Evolutionary conservation across 1,140 invertebrate genomes (phyloP).

Genomic region (Heliconius himera): DNA sequence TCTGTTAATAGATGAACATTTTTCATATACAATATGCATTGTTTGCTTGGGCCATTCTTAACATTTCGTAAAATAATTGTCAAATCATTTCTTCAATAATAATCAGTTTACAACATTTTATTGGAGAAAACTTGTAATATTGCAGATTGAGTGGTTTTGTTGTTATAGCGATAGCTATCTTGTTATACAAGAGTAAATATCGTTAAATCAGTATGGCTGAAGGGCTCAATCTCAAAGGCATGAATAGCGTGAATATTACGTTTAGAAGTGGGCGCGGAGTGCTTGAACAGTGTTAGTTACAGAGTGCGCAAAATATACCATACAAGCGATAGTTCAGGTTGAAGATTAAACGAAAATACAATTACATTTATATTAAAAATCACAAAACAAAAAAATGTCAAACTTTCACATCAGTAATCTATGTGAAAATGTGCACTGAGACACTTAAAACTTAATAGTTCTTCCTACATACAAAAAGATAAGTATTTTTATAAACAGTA

Average conservation of each 20-base stretch:
- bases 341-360: background rate
- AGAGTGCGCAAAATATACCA: conserved; percentile 65
- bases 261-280: conserved; percentile 62
- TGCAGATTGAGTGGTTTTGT: conserved; percentile 49
- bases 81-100: background rate
- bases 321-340: conserved; percentile 73
- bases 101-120: background rate
- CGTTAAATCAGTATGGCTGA: conserved; percentile 58
- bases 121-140: conserved; percentile 15
- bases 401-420: background rate
- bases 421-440: background rate
- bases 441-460: background rate
- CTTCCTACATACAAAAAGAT: background rate
- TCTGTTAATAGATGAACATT: conserved; percentile 23
- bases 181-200: conserved; percentile 65
- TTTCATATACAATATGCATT: conserved; percentile 17
- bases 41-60: conserved; percentile 5
- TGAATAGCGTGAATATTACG: conserved; percentile 55
- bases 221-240: conserved; percentile 47
- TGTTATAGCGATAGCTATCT: conserved; percentile 46
- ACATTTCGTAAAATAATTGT: background rate
- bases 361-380: background rate
- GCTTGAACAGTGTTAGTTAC: conserved; percentile 62
- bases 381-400: background rate
- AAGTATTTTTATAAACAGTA: background rate